Conservation (phyloP, 2,888 invertebrate species). For the Lymantria monacha region DNA sequence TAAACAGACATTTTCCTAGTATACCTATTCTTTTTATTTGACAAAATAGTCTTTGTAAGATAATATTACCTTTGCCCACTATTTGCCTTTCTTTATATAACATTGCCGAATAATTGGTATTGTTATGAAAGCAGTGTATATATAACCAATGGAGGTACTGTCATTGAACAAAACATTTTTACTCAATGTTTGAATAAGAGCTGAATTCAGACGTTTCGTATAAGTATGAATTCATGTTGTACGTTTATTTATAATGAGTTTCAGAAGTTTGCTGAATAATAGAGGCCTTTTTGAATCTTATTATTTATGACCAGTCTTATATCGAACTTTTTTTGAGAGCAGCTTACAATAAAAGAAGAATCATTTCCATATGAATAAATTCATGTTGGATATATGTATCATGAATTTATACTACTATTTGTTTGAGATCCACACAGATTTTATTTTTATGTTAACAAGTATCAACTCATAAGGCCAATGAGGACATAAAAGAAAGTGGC, state of each 20-base stretch:
- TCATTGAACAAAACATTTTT: conserved; percentile 16
- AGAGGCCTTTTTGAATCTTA: neutral
- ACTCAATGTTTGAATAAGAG: conserved; percentile 12
- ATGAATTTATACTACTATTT: too few relatives aligned
- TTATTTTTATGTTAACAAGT: too few relatives aligned
- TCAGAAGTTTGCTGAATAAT: too few relatives aligned
- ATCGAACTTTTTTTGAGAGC: too few relatives aligned
- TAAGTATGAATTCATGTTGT: too few relatives aligned
- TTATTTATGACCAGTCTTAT: too few relatives aligned
- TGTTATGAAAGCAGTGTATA: conserved; percentile 11
- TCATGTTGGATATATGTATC: too few relatives aligned
- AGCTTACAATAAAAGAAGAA: too few relatives aligned
- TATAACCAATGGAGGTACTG: conserved; percentile 1
- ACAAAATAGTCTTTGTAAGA: neutral
- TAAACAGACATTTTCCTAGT: conserved; percentile 17
- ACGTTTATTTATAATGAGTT: too few relatives aligned
- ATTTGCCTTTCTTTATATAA: conserved; percentile 16
- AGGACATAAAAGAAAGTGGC: conserved; percentile 34
- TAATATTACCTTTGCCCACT: neutral
- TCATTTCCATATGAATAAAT: too few relatives aligned
- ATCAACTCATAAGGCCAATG: too few relatives aligned
- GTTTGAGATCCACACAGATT: too few relatives aligned
- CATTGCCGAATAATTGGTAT: conserved; percentile 15
- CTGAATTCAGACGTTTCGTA: conserved; percentile 7
- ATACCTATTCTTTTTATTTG: conserved; percentile 30